phyloP scores from a whole-genome alignment of 2,113 vertebrate genomes.

The Elaphurus davidianus region DNA sequence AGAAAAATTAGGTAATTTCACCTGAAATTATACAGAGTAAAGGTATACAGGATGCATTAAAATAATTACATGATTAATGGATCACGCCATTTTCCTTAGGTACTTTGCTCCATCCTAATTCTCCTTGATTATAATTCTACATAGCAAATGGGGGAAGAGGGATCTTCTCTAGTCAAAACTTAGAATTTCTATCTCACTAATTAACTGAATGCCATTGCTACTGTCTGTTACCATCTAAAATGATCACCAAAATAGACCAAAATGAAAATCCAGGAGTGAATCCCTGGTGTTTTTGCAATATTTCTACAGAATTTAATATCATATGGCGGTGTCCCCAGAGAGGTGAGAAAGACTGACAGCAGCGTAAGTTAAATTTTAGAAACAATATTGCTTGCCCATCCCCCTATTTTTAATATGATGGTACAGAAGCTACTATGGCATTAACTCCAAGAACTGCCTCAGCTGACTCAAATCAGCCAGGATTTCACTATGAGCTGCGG shows the following conservation, averaged over 20 bases:
- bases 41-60: not conserved
- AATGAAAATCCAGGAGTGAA: not conserved
- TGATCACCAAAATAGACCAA: not conserved
- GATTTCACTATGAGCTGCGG: not conserved
- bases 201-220: not conserved
- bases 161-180: not conserved
- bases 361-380: not conserved
- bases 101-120: not conserved
- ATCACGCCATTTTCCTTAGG: not conserved
- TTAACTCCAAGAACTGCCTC: not conserved
- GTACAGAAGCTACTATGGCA: not conserved
- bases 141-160: not conserved
- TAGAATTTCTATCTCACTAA: not conserved
- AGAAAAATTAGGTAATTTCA: not conserved
- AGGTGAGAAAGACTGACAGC: not conserved
- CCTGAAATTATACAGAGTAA: not conserved
- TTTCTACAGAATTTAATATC: conserved; percentile 14
- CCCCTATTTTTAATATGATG: conserved; percentile 22
- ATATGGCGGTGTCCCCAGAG: not conserved
- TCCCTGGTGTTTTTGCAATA: not conserved
- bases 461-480: not conserved
- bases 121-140: not conserved
- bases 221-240: not conserved
- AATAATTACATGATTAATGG: not conserved
- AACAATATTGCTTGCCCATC: not conserved